Conservation (phyloP, 2,113 vertebrate genomes). For the Otocyon megalotis region DNA sequence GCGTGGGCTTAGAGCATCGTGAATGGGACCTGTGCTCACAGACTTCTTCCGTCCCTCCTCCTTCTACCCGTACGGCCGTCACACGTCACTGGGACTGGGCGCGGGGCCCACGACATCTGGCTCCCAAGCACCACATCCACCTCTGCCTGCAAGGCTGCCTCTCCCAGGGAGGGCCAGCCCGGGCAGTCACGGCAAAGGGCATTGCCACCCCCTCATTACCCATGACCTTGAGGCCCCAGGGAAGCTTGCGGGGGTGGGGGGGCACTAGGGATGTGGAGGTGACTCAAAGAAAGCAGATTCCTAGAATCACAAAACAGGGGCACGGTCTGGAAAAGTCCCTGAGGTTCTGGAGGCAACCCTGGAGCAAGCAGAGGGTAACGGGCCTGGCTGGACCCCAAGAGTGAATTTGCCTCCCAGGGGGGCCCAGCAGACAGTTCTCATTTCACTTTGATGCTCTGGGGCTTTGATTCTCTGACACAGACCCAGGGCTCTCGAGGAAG, state of each 20-base stretch:
- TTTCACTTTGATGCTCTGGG: background rate
- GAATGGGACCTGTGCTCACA: background rate
- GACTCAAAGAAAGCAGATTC: background rate
- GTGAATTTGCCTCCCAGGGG: background rate
- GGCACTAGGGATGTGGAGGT: fast-evolving
- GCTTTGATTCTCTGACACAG: background rate
- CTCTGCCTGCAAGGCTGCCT: background rate
- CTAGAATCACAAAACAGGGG: background rate
- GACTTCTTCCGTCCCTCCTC: background rate
- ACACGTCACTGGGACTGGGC: too few relatives aligned
- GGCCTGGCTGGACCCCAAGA: background rate
- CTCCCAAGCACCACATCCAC: fast-evolving
- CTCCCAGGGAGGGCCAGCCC: background rate
- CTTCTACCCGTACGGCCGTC: too few relatives aligned
- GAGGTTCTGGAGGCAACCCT: background rate
- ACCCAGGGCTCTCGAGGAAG: background rate
- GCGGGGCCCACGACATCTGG: fast-evolving
- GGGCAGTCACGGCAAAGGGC: too few relatives aligned
- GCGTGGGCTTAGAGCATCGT: too few relatives aligned
- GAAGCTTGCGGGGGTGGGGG: too few relatives aligned
- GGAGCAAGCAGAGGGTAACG: background rate
- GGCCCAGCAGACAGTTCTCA: background rate
- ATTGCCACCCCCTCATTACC: background rate
- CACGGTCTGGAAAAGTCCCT: background rate
- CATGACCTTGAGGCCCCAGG: background rate